Evolutionary conservation across 2,113 vertebrate genomes (phyloP).

Genomic region (Menura novaehollandiae): DNA sequence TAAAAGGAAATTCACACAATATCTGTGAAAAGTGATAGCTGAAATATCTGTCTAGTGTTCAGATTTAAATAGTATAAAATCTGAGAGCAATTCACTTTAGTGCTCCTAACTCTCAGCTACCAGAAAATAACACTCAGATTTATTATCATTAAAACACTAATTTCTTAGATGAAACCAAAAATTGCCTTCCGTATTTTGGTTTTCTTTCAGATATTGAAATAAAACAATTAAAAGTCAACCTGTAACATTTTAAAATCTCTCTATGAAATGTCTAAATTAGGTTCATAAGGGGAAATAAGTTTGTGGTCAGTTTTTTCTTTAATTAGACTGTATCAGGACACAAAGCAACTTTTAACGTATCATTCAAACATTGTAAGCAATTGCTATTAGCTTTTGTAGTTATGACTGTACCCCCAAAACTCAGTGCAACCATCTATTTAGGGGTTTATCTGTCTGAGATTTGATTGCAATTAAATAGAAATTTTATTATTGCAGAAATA

Average conservation of each 20-base stretch:
- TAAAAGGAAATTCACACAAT: not conserved
- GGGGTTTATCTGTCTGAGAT: not conserved
- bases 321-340: not conserved
- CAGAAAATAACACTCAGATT: not conserved
- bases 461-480: not conserved
- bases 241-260: not conserved
- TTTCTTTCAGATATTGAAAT: not conserved
- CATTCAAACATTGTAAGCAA: not conserved
- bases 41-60: not conserved
- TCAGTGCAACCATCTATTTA: not conserved
- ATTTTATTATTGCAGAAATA: not conserved
- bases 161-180: not conserved
- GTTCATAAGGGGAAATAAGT: not conserved
- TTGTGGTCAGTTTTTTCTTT: not conserved
- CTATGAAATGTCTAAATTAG: not conserved
- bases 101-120: not conserved
- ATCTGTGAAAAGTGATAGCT: not conserved
- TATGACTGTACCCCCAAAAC: not conserved
- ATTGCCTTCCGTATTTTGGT: not conserved
- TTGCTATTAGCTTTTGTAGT: not conserved
- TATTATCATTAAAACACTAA: not conserved
- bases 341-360: not conserved
- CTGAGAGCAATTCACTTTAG: not conserved
- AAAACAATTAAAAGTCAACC: not conserved
- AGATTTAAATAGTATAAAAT: not conserved